These are phyloP conservation scores for Metallyticus violacea DNA, from an alignment of 2,888 invertebrate species.

Conservation along the genomic window DNA sequence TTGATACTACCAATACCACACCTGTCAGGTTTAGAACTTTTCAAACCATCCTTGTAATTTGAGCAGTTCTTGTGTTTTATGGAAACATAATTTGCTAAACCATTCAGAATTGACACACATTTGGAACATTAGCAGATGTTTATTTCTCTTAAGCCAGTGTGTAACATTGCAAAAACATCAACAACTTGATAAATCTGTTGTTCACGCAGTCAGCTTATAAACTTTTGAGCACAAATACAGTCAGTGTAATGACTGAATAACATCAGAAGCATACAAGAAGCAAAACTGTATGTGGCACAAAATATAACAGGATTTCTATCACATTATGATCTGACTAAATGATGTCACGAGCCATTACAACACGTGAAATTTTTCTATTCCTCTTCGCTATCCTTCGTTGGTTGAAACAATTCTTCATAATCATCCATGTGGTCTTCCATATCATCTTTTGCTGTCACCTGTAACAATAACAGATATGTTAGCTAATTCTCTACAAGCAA, in stretches of 20 bases:
- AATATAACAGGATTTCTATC: background rate
- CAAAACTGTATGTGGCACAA: background rate
- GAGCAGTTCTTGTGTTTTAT: too few relatives aligned
- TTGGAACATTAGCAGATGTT: too few relatives aligned
- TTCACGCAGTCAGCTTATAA: background rate
- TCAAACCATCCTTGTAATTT: too few relatives aligned
- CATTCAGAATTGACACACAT: too few relatives aligned
- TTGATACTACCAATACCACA: too few relatives aligned
- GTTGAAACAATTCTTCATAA: conserved; percentile 5
- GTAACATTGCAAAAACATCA: background rate
- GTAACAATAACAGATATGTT: background rate
- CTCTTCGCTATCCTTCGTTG: background rate
- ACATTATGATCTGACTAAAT: background rate
- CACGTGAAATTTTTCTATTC: background rate
- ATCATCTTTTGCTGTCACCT: conserved; percentile 3
- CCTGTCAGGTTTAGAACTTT: too few relatives aligned
- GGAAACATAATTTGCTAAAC: too few relatives aligned
- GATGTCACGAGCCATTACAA: background rate
- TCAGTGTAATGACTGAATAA: too few relatives aligned
- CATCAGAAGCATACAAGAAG: background rate
- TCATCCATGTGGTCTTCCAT: background rate
- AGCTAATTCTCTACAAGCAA: too few relatives aligned
- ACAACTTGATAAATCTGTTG: background rate
- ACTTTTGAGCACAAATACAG: background rate
- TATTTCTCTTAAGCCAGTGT: background rate